Conservation (phyloP, 2,113 vertebrate species). For the Eurypyga helias region DNA sequence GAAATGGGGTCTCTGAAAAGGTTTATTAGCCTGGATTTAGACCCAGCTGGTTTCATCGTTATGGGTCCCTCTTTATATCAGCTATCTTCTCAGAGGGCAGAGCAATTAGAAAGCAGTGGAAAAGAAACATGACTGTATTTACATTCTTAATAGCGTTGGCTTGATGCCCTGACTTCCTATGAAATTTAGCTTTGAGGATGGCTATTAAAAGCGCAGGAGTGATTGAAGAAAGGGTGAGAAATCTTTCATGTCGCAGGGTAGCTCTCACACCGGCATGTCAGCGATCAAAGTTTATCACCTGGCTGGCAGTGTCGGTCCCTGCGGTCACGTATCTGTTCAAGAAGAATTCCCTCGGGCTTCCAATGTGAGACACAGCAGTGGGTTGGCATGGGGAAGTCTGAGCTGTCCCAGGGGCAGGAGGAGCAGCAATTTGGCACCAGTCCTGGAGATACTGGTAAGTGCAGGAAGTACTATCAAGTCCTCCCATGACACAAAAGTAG, state of each 20-base stretch:
- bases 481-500: background rate
- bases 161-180: slow-evolving; percentile 24
- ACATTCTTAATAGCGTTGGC: slow-evolving; percentile 34
- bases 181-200: slow-evolving; percentile 1
- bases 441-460: background rate
- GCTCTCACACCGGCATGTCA: background rate
- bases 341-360: background rate
- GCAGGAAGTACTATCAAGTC: background rate
- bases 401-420: background rate
- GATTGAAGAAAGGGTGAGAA: background rate
- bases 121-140: slow-evolving; percentile 39
- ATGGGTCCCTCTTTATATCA: background rate
- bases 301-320: background rate
- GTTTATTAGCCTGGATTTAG: slow-evolving; percentile 10
- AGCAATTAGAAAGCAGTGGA: slow-evolving; percentile 44
- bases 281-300: background rate
- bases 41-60: background rate
- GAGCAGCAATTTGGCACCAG: background rate
- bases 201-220: background rate
- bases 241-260: background rate
- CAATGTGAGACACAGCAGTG: background rate
- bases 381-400: background rate
- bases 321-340: rapidly evolving
- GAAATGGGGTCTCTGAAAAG: background rate
- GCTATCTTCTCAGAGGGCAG: slow-evolving; percentile 15